Evolutionary conservation across 2,888 invertebrate genomes (phyloP).

Genomic region (Phania funesta): DNA sequence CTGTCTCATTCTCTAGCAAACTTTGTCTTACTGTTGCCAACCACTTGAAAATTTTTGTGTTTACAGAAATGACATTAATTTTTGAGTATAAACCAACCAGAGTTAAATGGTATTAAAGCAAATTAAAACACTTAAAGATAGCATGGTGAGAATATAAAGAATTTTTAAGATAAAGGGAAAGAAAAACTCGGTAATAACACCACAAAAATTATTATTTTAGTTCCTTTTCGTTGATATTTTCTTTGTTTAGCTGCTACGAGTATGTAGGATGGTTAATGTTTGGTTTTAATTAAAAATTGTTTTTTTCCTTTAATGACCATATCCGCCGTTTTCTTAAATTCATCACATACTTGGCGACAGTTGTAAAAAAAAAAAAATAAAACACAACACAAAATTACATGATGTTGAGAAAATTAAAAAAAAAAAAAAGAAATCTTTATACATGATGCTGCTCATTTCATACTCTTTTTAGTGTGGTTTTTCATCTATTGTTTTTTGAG

Average conservation of each 20-base stretch:
- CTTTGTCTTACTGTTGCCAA: slow-evolving; percentile 33
- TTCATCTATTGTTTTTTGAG: slow-evolving; percentile 32
- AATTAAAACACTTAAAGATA: slow-evolving; percentile 33
- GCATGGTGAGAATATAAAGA: slow-evolving; percentile 13
- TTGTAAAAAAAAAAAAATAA: slow-evolving; percentile 1
- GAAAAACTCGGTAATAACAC: not conserved
- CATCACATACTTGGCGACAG: slow-evolving; percentile 52
- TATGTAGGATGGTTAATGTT: slow-evolving; percentile 43
- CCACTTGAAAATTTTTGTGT: slow-evolving; percentile 38
- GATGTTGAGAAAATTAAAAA: slow-evolving; percentile 13
- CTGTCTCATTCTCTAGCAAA: not conserved
- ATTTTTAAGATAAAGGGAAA: slow-evolving; percentile 10
- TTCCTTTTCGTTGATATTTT: slow-evolving; percentile 16
- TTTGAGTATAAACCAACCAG: slow-evolving; percentile 28
- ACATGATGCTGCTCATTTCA: slow-evolving; percentile 43
- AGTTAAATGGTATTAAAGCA: slow-evolving; percentile 30
- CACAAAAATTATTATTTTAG: slow-evolving; percentile 32
- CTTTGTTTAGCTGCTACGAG: not conserved
- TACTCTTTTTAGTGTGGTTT: slow-evolving; percentile 25
- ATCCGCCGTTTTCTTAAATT: slow-evolving; percentile 56
- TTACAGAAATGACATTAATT: slow-evolving; percentile 17
- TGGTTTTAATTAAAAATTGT: slow-evolving; percentile 54
- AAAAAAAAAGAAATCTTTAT: slow-evolving; percentile 19
- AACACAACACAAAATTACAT: slow-evolving; percentile 24
- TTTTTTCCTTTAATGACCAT: slow-evolving; percentile 49